Evolutionary conservation across 2,888 invertebrate genomes (phyloP), one percentile per base, ranked within the genome.

Genomic region (Xiphydria camelus): DNA sequence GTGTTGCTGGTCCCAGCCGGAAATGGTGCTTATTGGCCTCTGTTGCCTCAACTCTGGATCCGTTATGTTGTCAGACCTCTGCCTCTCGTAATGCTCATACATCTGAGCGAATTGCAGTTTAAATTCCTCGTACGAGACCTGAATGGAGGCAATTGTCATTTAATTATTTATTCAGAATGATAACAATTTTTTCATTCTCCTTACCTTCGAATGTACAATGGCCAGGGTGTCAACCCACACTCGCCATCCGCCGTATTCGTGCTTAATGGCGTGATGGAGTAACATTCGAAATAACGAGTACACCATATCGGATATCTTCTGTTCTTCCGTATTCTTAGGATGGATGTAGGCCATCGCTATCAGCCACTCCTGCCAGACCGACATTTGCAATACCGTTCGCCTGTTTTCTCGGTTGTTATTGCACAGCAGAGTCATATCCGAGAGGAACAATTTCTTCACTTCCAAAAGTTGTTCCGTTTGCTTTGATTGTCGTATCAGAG

Each of bases 151-250:
- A 29, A 29, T 12, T 12, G 5, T 7, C 17, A 40, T 12, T 9
- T 14, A 10, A 18, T 26, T 29, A 9, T 38, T 9, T 15, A 41
- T 32, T 39, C 18, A 18, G 35, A 3, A 15, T 38, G 23, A 32
- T 25, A 36, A 43, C 9, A 25, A 35, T 22, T 36, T 17, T 35
- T 35, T 41, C 4, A 15, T 23, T 2, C 12, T 10, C 57, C 67
- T 70, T 71, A 93, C 97, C 85, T 98, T 98, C 1, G 98, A 98
- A 78, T 99, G 99, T 1, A 99, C 94, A 66, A 99, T 99, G 31
- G 99, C 98, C 48, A 99, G 77, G 0, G 99, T 99, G 73, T 99
- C 99, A 4, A 99, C 98, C 99, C 99, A 99, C 12, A 99, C 99
- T 49, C 99, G 80, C 99, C 99, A 99, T 10, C 99, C 99, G 4